Conservation (phyloP, 2,113 vertebrate species). For the Pterocles burchelli region DNA sequence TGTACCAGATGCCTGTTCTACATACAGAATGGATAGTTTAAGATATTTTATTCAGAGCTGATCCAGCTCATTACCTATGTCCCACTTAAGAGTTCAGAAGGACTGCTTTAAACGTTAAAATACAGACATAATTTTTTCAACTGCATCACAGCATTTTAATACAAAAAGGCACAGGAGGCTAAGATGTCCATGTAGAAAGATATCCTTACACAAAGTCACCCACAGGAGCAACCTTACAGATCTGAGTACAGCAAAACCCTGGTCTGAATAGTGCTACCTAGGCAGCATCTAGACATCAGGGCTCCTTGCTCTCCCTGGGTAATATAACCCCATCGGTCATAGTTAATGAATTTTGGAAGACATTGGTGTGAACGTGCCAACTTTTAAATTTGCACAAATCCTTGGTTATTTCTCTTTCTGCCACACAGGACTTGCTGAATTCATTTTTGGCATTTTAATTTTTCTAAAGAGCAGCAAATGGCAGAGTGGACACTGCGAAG, state of each 20-base stretch:
- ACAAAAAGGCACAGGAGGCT: not conserved
- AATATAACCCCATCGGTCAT: not conserved
- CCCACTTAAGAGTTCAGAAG: not conserved
- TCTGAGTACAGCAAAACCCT: not conserved
- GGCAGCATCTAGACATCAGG: not conserved
- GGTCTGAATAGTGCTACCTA: not conserved
- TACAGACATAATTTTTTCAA: not conserved
- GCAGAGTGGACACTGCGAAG: not conserved
- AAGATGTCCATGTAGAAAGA: not conserved
- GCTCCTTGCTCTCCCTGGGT: not conserved
- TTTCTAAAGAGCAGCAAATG: not conserved
- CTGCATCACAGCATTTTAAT: not conserved
- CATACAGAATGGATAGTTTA: not conserved
- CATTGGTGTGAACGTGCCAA: rapidly evolving
- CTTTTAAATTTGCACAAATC: not conserved
- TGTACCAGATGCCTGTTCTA: not conserved
- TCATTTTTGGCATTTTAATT: not conserved
- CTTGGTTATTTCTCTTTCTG: not conserved
- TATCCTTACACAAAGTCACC: not conserved
- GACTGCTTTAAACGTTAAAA: not conserved
- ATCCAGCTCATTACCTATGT: not conserved
- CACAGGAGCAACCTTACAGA: not conserved
- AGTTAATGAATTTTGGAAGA: not conserved
- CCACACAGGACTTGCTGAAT: not conserved
- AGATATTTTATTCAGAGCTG: not conserved